A percentile compares a stretch with the other conserved stretches of the same genome.
Conservation (phyloP, 2,797 vertebrate genomes). For the Enteromius mattozi region DNA sequence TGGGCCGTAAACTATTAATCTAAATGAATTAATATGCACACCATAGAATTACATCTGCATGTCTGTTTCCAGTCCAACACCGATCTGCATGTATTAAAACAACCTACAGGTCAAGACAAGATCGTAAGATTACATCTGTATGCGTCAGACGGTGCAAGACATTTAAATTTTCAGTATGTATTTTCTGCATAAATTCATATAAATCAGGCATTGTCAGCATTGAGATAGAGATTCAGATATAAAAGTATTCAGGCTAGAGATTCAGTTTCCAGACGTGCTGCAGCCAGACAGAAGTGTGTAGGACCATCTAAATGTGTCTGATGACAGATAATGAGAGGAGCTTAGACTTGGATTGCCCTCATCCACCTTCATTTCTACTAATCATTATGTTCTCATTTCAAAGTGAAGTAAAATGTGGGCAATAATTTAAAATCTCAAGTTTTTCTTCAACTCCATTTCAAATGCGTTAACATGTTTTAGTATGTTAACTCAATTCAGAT, state of each 20-base stretch:
- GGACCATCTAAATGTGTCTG: slow-evolving; percentile 2
- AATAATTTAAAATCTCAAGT: slow-evolving; percentile 11
- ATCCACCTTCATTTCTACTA: slow-evolving; percentile 21
- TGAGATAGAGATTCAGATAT: background rate
- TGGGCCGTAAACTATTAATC: slow-evolving; percentile 38
- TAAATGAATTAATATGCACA: slow-evolving; percentile 39
- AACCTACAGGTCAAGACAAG: slow-evolving; percentile 40
- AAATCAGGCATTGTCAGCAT: slow-evolving; percentile 1
- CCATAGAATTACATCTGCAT: slow-evolving; percentile 17
- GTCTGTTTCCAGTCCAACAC: slow-evolving; percentile 39
- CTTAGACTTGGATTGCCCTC: background rate
- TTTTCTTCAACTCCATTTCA: background rate
- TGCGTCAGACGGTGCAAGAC: slow-evolving; percentile 6
- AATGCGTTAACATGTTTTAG: background rate
- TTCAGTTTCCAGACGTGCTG: slow-evolving; percentile 18
- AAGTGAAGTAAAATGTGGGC: background rate
- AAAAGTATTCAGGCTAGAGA: slow-evolving; percentile 7
- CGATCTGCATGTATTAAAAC: slow-evolving; percentile 32
- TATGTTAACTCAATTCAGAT: background rate
- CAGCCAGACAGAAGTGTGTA: slow-evolving; percentile 13
- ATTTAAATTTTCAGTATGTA: slow-evolving; percentile 20
- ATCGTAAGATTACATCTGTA: slow-evolving; percentile 29
- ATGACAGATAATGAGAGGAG: slow-evolving; percentile 25
- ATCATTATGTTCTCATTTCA: slow-evolving; percentile 5
- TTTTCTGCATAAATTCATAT: slow-evolving; percentile 37